These are phyloP conservation scores for Amphimallon solstitiale DNA, from an alignment of 2,888 invertebrate species.

Conservation along the genomic window DNA sequence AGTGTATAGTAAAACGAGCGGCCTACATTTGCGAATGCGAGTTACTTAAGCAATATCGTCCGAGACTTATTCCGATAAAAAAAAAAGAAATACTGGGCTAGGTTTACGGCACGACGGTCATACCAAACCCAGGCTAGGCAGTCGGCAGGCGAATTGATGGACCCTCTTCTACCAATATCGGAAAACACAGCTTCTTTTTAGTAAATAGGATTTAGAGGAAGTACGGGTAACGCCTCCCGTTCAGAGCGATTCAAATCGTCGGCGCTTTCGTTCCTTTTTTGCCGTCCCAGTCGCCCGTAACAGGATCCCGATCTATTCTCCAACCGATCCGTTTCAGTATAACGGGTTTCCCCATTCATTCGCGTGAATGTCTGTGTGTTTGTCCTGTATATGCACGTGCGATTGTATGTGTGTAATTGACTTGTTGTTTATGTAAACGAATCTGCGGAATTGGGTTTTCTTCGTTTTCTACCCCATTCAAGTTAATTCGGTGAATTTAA, in stretches of 20 bases:
- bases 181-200: slow-evolving; percentile 18
- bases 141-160: slow-evolving; percentile 1
- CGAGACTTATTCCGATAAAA: slow-evolving; percentile 5
- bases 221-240: slow-evolving; percentile 26
- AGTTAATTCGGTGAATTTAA: slow-evolving; percentile 28
- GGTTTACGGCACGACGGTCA: slow-evolving; percentile 22
- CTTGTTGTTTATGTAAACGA: slow-evolving; percentile 33
- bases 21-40: slow-evolving; percentile 17
- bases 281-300: slow-evolving; percentile 25
- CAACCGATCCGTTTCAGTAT: slow-evolving; percentile 21
- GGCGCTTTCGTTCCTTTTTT: slow-evolving; percentile 27
- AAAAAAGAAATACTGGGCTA: slow-evolving; percentile 30
- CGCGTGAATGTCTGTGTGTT: not conserved
- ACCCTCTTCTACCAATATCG: not conserved
- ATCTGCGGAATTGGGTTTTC: slow-evolving; percentile 28
- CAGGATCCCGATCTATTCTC: slow-evolving; percentile 15
- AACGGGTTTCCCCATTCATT: slow-evolving; percentile 22
- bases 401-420: slow-evolving; percentile 28
- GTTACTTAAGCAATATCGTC: slow-evolving; percentile 29
- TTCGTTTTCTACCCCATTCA: slow-evolving; percentile 21
- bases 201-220: slow-evolving; percentile 31
- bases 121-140: not conserved
- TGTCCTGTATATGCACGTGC: not conserved
- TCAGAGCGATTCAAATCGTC: slow-evolving; percentile 30
- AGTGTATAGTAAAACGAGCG: slow-evolving; percentile 10